Conservation (phyloP, 2,888 invertebrate genomes). For the Ecliptopera silaceata region DNA sequence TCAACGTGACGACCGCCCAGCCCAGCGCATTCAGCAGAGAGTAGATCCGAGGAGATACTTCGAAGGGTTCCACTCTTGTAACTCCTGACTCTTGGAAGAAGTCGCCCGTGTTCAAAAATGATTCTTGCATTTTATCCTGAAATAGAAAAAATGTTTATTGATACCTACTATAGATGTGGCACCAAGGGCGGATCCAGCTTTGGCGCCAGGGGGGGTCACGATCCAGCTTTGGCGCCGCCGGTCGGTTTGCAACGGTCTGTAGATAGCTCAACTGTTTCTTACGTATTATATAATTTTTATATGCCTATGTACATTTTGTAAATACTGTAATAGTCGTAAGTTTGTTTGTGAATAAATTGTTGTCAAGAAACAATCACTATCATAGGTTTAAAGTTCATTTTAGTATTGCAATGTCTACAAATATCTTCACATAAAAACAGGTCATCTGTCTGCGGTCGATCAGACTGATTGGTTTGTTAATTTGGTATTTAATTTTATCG, state of each 20-base stretch:
- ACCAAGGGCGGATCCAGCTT: too few relatives aligned
- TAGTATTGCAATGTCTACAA: neutral
- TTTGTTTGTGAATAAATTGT: too few relatives aligned
- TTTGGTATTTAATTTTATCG: neutral
- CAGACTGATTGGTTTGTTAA: neutral
- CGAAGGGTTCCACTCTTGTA: constrained; percentile 83
- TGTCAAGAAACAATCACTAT: neutral
- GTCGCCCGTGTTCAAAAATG: constrained; percentile 89
- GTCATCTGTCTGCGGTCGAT: neutral
- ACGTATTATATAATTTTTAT: too few relatives aligned
- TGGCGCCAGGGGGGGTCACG: too few relatives aligned
- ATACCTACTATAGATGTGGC: neutral
- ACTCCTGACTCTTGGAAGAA: constrained; percentile 91
- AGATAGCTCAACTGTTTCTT: too few relatives aligned
- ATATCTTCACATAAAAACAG: neutral
- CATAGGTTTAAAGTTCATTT: neutral
- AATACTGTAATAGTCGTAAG: too few relatives aligned
- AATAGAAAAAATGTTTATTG: constrained; percentile 38
- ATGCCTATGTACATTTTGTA: too few relatives aligned
- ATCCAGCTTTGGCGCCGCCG: too few relatives aligned
- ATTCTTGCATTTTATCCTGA: constrained; percentile 89
- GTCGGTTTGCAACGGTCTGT: too few relatives aligned
- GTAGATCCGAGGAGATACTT: constrained; percentile 83
- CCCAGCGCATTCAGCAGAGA: constrained; percentile 87
- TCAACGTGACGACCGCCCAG: constrained; percentile 87